A percentile compares a stretch with the other conserved stretches of the same genome.
These are phyloP conservation scores for Crepidodera aurea DNA, from an alignment of 2,888 invertebrate genomes.

Conservation along the genomic window DNA sequence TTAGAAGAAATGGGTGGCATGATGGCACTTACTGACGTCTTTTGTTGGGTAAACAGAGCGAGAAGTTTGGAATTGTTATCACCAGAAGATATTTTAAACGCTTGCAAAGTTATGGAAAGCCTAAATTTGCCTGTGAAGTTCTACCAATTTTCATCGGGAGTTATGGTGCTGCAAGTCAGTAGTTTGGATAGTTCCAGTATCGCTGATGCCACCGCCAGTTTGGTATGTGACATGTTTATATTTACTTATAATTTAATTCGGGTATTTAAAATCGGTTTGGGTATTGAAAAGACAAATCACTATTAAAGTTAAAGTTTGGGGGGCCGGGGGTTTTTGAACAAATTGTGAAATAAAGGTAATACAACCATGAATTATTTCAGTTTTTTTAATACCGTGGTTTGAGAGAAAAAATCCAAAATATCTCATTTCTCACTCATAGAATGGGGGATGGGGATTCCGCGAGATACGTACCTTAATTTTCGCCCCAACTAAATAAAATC, in stretches of 20 bases:
- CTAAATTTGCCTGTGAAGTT: slow-evolving; percentile 78
- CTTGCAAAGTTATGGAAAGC: slow-evolving; percentile 76
- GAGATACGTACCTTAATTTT: no score
- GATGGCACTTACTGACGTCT: slow-evolving; percentile 96
- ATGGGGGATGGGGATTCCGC: no score
- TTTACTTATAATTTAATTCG: not conserved
- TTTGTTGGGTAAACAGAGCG: slow-evolving; percentile 96
- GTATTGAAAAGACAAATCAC: no score
- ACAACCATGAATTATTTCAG: no score
- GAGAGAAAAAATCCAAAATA: no score
- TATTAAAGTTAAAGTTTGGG: no score
- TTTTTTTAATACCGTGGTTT: no score
- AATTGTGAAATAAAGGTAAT: no score
- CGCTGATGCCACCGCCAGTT: slow-evolving; percentile 70
- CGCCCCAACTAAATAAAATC: no score
- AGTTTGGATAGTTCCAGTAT: slow-evolving; percentile 77
- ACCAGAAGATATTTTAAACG: slow-evolving; percentile 94
- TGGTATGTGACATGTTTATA: slow-evolving; percentile 61
- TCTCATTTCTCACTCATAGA: no score
- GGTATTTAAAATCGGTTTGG: no score
- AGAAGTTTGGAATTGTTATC: slow-evolving; percentile 95
- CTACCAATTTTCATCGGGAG: slow-evolving; percentile 91
- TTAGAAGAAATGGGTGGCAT: slow-evolving; percentile 92
- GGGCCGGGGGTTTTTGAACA: no score
- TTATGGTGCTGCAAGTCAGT: slow-evolving; percentile 88